Percentiles rank a stretch among this genome's conserved stretches.
Conservation (phyloP, 2,888 invertebrate genomes). For the Caenorhabditis angaria region DNA sequence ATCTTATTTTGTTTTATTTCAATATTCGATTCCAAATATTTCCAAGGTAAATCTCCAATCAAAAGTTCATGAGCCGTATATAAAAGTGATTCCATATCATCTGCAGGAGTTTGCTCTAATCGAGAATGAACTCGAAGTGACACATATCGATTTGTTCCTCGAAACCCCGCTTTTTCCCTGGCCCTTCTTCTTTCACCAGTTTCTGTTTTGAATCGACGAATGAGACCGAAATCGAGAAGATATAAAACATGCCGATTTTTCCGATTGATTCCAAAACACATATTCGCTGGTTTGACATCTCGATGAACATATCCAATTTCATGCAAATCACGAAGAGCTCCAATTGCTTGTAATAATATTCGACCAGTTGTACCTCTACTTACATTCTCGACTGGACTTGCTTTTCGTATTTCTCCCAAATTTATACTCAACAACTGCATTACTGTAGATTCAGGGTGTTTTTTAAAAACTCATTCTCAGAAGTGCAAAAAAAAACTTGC, state of each 20-base stretch:
- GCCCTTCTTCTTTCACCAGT: no score
- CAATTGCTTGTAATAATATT: constrained; percentile 46
- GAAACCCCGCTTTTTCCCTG: no score
- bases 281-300: constrained; percentile 62
- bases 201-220: constrained; percentile 48
- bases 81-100: no score
- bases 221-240: constrained; percentile 59
- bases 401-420: constrained; percentile 60
- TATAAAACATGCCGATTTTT: constrained; percentile 48
- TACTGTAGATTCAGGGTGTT: constrained; percentile 23
- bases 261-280: constrained; percentile 59
- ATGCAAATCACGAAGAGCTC: constrained; percentile 62
- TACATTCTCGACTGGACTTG: constrained; percentile 51
- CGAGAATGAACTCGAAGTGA: no score
- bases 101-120: no score
- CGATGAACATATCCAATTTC: constrained; percentile 58
- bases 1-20: no score
- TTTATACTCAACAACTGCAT: constrained; percentile 63
- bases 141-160: no score
- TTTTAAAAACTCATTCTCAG: no score
- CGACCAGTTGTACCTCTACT: constrained; percentile 28
- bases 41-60: no score
- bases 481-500: constrained; percentile 18
- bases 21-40: no score
- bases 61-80: no score